Percentiles rank a stretch among this genome's conserved stretches.
Conservation (phyloP, 2,113 vertebrate species). For the Poicephalus gulielmi region DNA sequence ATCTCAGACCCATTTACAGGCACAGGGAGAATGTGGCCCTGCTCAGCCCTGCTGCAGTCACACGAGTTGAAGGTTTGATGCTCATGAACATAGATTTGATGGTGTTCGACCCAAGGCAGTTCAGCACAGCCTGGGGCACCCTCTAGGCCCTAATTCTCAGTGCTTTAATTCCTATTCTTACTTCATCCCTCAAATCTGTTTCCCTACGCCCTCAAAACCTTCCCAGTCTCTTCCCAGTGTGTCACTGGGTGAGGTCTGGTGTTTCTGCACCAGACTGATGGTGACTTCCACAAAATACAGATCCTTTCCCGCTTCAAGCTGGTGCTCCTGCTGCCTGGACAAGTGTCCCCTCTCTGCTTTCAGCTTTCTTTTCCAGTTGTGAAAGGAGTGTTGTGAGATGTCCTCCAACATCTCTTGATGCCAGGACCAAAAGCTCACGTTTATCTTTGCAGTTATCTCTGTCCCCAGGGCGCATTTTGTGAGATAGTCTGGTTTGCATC, state of each 20-base stretch:
- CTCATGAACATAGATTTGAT: not conserved
- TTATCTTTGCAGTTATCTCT: not conserved
- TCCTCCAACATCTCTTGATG: not conserved
- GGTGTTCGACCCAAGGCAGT: not conserved
- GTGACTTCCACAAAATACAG: not conserved
- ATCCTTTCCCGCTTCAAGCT: not conserved
- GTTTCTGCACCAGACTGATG: not conserved
- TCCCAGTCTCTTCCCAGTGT: not conserved
- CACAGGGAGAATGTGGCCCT: accelerated
- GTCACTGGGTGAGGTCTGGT: not conserved
- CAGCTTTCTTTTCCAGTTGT: not conserved
- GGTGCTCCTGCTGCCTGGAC: not conserved
- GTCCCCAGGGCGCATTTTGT: accelerated
- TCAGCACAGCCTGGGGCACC: not conserved
- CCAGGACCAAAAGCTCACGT: not conserved
- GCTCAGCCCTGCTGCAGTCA: not conserved
- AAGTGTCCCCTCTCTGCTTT: not conserved
- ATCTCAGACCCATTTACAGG: not conserved
- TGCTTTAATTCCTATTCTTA: not conserved
- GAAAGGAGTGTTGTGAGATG: not conserved
- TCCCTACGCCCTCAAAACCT: accelerated
- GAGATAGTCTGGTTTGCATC: not conserved
- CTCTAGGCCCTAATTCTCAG: not conserved
- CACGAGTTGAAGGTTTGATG: not conserved
- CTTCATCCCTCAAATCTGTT: not conserved